These are phyloP conservation scores for Notiomystis cincta DNA, from an alignment of 2,113 vertebrate genomes.

Conservation along the genomic window DNA sequence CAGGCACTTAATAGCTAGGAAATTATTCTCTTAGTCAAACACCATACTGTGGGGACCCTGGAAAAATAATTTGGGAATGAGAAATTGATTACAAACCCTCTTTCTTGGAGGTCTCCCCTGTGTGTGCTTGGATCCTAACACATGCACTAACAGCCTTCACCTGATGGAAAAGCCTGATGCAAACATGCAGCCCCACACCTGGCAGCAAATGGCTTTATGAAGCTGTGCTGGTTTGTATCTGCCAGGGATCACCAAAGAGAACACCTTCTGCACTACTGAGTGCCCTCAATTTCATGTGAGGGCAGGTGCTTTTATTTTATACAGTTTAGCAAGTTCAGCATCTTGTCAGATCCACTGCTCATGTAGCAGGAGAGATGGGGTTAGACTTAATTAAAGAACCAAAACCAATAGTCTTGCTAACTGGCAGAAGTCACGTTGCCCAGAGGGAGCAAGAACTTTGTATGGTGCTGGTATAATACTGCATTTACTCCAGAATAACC, in stretches of 20 bases:
- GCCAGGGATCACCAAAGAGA: not conserved
- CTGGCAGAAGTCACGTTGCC: not conserved
- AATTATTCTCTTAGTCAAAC: conserved; percentile 54
- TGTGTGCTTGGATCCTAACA: not conserved
- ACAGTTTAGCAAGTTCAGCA: not conserved
- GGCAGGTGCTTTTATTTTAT: not conserved
- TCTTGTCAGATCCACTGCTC: not conserved
- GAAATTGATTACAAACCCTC: conserved; percentile 7
- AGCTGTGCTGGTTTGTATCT: not conserved
- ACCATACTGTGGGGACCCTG: conserved; percentile 21
- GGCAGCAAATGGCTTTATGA: not conserved
- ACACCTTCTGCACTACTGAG: not conserved
- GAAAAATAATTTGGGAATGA: conserved; percentile 39
- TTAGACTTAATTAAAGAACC: not conserved
- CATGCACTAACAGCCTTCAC: not conserved
- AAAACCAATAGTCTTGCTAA: not conserved
- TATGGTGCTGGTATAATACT: not conserved
- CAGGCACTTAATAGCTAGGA: conserved; percentile 33
- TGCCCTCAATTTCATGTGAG: not conserved
- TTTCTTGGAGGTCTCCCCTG: not conserved
- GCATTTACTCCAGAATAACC: not conserved
- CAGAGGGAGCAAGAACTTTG: not conserved
- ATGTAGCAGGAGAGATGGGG: not conserved
- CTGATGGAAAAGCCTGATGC: not conserved
- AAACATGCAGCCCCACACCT: not conserved